These are phyloP conservation scores for Crioceris asparagi DNA, from an alignment of 2,888 invertebrate genomes.

Conservation along the genomic window DNA sequence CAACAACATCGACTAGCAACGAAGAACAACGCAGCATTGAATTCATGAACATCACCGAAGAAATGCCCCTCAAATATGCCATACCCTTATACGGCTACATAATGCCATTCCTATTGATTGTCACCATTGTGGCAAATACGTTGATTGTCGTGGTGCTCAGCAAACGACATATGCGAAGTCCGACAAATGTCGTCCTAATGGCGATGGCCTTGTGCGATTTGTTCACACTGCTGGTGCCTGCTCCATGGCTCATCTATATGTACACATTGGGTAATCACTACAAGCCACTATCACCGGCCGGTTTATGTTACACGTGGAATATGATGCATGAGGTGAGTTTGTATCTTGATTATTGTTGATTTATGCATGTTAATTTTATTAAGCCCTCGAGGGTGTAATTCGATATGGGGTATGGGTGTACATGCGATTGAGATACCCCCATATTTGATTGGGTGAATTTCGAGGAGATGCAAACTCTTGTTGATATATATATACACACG, in stretches of 20 bases:
- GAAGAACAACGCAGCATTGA: too few relatives aligned
- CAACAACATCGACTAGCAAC: too few relatives aligned
- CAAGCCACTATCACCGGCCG: conserved; percentile 63
- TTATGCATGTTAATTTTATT: too few relatives aligned
- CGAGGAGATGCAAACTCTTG: too few relatives aligned
- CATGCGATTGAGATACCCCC: too few relatives aligned
- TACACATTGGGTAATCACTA: conserved; percentile 82
- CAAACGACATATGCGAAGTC: conserved; percentile 82
- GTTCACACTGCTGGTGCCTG: conserved; percentile 82
- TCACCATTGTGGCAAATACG: conserved; percentile 85
- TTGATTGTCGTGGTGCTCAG: conserved; percentile 83
- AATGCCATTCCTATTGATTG: conserved; percentile 73
- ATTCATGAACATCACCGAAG: conserved; percentile 53
- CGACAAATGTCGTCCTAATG: conserved; percentile 85
- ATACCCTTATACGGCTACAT: conserved; percentile 66
- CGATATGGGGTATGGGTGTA: too few relatives aligned
- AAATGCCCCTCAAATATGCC: conserved; percentile 56
- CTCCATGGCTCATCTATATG: conserved; percentile 87
- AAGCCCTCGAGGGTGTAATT: too few relatives aligned
- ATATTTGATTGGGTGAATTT: too few relatives aligned
- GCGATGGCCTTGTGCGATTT: conserved; percentile 95
- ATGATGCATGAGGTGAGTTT: conserved; percentile 66
- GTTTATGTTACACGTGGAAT: conserved; percentile 69
- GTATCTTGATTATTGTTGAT: too few relatives aligned
- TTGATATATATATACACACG: too few relatives aligned